Conservation (phyloP, 2,113 vertebrate species). For the Corydoras sp. region DNA sequence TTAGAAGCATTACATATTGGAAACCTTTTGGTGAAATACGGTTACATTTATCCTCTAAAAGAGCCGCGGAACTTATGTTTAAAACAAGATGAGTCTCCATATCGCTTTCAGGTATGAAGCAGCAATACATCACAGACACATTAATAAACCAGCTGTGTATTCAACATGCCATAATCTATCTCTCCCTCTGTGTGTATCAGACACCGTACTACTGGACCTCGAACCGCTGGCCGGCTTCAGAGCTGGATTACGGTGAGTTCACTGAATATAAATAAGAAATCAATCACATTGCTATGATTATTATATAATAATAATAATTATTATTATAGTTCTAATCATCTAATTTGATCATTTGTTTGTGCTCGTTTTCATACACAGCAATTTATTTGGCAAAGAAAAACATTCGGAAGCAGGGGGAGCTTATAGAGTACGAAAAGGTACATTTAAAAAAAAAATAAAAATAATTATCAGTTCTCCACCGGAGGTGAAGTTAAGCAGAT, state of each 20-base stretch:
- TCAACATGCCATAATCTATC: not conserved
- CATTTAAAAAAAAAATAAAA: not conserved
- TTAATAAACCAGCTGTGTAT: not conserved
- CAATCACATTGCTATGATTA: not conserved
- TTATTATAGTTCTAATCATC: not conserved
- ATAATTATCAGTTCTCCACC: too few relatives aligned
- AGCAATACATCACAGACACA: not conserved
- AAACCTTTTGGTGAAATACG: conserved; percentile 72
- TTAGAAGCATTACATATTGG: conserved; percentile 81
- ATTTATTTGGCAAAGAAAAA: conserved; percentile 94
- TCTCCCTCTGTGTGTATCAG: conserved; percentile 51
- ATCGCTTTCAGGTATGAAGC: conserved; percentile 81
- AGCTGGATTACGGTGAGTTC: conserved; percentile 86
- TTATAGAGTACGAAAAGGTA: conserved; percentile 88
- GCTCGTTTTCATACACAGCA: conserved; percentile 49
- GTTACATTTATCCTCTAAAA: conserved; percentile 83
- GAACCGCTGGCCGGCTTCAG: conserved; percentile 80
- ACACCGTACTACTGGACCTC: conserved; percentile 92
- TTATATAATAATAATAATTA: not conserved
- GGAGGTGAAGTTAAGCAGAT: too few relatives aligned
- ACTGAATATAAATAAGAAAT: not conserved
- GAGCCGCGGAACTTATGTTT: conserved; percentile 71
- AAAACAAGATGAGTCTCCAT: conserved; percentile 73
- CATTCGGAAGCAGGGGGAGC: conserved; percentile 82
- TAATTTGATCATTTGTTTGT: not conserved